Evolutionary conservation across 53 echinoderm and acorn worm genomes (phyloP).

Genomic region (Echinometra lucunter): DNA sequence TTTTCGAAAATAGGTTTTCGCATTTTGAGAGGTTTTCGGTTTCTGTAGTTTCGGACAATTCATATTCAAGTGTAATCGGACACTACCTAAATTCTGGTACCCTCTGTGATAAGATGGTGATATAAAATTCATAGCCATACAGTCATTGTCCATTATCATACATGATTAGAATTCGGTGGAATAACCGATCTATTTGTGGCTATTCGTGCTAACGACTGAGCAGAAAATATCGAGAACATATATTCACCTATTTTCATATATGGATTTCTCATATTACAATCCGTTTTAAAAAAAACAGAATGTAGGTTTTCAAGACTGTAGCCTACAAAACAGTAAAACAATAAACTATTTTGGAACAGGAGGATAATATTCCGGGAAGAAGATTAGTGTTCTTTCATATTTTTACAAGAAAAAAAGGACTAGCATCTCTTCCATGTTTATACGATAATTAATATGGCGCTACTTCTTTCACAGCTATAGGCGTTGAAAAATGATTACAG

Average conservation of each 20-base stretch:
- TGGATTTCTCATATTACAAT: too few species aligned
- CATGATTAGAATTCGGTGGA: not conserved
- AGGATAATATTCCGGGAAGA: not conserved
- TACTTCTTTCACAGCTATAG: not conserved
- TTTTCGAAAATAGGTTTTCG: not conserved
- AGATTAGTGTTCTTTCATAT: not conserved
- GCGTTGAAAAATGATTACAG: not conserved
- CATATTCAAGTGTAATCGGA: constrained; percentile 39
- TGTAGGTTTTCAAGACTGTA: too few species aligned
- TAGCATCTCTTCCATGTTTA: not conserved
- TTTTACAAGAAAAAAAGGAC: not conserved
- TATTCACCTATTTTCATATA: too few species aligned
- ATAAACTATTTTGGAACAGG: not conserved
- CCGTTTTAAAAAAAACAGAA: too few species aligned
- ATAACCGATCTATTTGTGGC: not conserved
- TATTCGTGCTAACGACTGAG: not conserved
- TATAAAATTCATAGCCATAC: constrained; percentile 9
- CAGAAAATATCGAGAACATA: not conserved
- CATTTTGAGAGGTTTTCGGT: constrained; percentile 14
- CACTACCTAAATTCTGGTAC: not conserved
- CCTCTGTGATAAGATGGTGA: too few species aligned
- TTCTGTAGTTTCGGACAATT: constrained; percentile 40
- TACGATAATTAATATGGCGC: not conserved
- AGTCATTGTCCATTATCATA: not conserved
- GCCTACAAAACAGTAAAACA: not conserved